Conservation (phyloP, 2,888 invertebrate genomes). For the Synergus gifuensis region DNA sequence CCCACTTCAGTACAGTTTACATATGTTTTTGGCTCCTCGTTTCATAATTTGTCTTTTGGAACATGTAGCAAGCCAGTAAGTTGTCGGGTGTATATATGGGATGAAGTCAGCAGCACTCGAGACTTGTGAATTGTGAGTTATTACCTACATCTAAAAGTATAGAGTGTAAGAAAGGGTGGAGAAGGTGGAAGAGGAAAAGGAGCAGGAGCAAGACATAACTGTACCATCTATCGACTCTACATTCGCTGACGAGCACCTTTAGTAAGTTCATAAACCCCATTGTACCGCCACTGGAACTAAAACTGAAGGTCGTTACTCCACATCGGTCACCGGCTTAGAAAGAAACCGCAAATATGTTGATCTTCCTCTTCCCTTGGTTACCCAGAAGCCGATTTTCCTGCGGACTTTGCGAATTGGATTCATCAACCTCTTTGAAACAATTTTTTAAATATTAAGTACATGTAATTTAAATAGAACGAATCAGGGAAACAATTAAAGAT, state of each 20-base stretch:
- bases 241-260: slow-evolving; percentile 43
- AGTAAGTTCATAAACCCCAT: slow-evolving; percentile 66
- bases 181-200: slow-evolving; percentile 41
- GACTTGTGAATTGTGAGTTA: slow-evolving; percentile 5
- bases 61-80: background rate
- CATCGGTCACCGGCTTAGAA: slow-evolving; percentile 50
- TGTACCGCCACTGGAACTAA: slow-evolving; percentile 54
- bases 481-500: too few species aligned
- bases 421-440: background rate
- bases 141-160: slow-evolving; percentile 17
- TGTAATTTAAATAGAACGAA: background rate
- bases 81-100: background rate
- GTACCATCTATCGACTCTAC: slow-evolving; percentile 63
- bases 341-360: slow-evolving; percentile 42
- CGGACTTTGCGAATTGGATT: background rate
- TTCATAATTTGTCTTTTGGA: background rate
- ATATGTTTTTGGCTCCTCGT: slow-evolving; percentile 16
- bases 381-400: background rate
- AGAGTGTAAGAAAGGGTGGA: background rate
- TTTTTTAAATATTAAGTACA: background rate
- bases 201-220: slow-evolving; percentile 62
- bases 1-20: background rate
- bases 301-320: slow-evolving; percentile 70
- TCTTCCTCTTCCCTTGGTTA: background rate
- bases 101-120: slow-evolving; percentile 1